phyloP scores from a whole-genome alignment of 2,797 vertebrate genomes.

The Pangasius mekongensis region DNA sequence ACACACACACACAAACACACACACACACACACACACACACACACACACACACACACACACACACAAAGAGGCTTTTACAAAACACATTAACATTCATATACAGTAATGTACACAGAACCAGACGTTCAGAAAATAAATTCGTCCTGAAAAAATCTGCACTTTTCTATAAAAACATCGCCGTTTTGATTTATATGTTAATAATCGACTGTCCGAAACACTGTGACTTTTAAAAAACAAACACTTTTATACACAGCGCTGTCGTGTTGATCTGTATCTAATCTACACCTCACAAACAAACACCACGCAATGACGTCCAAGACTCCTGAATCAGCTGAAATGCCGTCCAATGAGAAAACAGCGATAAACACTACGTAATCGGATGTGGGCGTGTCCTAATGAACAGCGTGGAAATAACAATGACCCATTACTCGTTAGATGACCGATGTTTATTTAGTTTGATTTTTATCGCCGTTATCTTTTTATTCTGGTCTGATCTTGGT shows the following conservation, averaged over 20 bases:
- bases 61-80: neutral
- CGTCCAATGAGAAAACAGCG: neutral
- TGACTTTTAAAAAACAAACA: neutral
- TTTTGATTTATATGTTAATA: neutral
- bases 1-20: slow-evolving; percentile 9
- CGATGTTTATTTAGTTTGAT: neutral
- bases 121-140: neutral
- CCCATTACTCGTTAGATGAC: neutral
- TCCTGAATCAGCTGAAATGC: neutral
- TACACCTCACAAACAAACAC: neutral
- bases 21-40: neutral
- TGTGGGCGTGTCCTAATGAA: neutral
- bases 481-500: neutral
- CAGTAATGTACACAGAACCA: neutral
- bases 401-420: neutral
- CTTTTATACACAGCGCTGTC: neutral
- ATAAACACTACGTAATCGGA: neutral
- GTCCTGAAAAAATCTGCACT: neutral
- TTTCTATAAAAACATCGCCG: neutral
- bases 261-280: neutral
- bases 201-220: neutral
- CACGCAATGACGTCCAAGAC: rapidly evolving
- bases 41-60: too few relatives aligned
- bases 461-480: neutral
- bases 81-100: neutral